Conservation (phyloP, 2,797 vertebrate species). For the Malacoraja senta region DNA sequence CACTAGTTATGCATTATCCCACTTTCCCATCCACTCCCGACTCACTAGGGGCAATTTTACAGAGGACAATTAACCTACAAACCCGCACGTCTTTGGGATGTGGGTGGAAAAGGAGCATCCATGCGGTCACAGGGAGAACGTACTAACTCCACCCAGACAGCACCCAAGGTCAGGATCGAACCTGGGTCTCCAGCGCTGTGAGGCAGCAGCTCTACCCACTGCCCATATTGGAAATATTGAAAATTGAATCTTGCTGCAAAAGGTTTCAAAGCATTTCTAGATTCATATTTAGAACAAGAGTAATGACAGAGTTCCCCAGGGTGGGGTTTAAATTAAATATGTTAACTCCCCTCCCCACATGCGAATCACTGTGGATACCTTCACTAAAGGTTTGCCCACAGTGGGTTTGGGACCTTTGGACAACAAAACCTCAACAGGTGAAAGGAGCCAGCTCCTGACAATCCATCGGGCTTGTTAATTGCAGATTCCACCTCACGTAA, state of each 20-base stretch:
- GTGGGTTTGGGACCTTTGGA: background rate
- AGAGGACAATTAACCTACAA: too few species aligned
- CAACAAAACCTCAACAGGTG: background rate
- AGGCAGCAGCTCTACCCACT: too few species aligned
- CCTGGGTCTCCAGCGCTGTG: too few species aligned
- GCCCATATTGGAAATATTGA: background rate
- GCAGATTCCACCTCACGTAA: background rate
- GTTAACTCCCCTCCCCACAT: background rate
- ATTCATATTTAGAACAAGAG: background rate
- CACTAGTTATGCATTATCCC: too few species aligned
- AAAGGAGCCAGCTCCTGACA: background rate
- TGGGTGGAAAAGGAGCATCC: too few species aligned
- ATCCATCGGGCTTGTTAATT: background rate
- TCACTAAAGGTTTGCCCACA: background rate
- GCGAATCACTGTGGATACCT: background rate
- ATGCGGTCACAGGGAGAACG: too few species aligned
- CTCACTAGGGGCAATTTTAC: too few species aligned
- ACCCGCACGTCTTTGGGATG: too few species aligned
- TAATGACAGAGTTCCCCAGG: too few species aligned
- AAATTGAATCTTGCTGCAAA: background rate
- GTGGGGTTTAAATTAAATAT: background rate
- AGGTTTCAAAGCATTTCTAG: background rate
- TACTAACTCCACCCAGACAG: too few species aligned
- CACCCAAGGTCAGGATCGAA: too few species aligned
- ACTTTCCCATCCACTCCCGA: too few species aligned